Evolutionary conservation across 2,888 invertebrate species (phyloP).

Genomic region (Aleiodes leptofemur): DNA sequence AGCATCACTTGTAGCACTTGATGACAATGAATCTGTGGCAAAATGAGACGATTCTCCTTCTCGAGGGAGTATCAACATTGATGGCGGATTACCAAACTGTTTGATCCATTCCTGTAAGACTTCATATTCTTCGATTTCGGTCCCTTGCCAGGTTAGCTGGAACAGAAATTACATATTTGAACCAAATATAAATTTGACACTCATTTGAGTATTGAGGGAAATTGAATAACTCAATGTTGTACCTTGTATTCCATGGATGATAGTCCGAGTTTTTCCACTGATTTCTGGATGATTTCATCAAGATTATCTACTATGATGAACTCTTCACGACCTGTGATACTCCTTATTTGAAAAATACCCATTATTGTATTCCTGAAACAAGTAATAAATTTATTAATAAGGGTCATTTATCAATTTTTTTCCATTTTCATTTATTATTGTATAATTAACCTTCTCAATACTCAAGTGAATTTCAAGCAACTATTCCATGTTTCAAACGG

Average conservation of each 20-base stretch:
- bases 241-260: constrained; percentile 7
- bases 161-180: not conserved
- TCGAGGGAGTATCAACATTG: no score
- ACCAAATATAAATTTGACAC: not conserved
- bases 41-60: no score
- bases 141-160: not conserved
- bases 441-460: no score
- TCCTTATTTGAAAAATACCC: not conserved
- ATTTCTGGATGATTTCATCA: not conserved
- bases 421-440: not conserved
- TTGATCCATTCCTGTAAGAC: not conserved
- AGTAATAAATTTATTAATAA: not conserved
- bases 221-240: not conserved
- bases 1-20: no score
- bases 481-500: no score
- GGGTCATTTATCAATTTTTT: not conserved
- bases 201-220: not conserved
- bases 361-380: no score
- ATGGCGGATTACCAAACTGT: not conserved
- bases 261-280: no score
- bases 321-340: not conserved
- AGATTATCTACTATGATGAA: not conserved
- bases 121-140: not conserved
- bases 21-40: no score
- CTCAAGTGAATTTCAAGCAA: not conserved